Evolutionary conservation across 2,888 invertebrate genomes (phyloP), one percentile per base, ranked within the genome.

Genomic region (Fragum fragum): DNA sequence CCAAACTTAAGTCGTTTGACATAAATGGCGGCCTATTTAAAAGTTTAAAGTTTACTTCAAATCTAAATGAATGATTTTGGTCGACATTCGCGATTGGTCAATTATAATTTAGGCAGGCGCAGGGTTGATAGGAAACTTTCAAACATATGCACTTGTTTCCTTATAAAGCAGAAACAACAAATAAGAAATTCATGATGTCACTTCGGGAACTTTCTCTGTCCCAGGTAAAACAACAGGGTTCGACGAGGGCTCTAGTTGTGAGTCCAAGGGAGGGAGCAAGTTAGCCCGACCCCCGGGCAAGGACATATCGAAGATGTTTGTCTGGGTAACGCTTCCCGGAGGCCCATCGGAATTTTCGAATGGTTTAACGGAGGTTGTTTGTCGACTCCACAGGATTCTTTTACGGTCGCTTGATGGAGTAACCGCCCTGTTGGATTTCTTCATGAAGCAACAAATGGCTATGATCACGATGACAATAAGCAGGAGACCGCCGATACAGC

Each of bases 241-340:
- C 14, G 21, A 3, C 1, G 42, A n/a, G 21, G 28, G 29, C 21
- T 47, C 63, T 21, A 73, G 18, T 42, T 74, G 66, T 9, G 80
- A 73, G 47, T 63, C 79, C 7, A 85, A 9, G 9, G 85, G 85
- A 0, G 85, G 85, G 23, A 85, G 73, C 52, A 69, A 71, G 59
- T 85, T 85, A 1, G 79, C 85, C 23, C 79, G 74, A 1, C 79
- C 77, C 5, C 47, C 69, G 18, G 85, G 85, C 1, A 85, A 73
- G 1, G 79, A 70, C 61, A 85, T 66, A 16, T 81, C 81, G 68
- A 85, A 85, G 18, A 85, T 73, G 39, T 83, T 80, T 32, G 81
- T 79, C 69, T 85, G 76, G 1, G 77, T 59, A 3, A 83, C 75
- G n/a, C 74, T 77, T 21, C 80, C 83, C 0, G 83, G 83, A 1